Conservation (phyloP, 2,888 invertebrate genomes). For the Noctua comes region DNA sequence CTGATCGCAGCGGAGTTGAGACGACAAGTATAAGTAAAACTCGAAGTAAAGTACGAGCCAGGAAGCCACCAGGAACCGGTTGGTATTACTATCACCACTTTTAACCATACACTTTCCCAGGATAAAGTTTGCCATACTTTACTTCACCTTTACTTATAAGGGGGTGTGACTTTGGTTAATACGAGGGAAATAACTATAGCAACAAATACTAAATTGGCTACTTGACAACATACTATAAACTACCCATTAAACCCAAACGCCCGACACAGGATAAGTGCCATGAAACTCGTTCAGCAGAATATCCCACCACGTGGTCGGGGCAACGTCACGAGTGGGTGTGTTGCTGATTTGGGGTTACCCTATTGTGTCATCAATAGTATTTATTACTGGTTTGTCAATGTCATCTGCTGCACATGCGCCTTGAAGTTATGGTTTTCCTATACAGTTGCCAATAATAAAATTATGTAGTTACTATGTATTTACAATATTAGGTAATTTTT, state of each 20-base stretch:
- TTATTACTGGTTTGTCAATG: background rate
- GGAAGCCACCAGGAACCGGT: no score
- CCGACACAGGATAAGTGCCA: slow-evolving; percentile 13
- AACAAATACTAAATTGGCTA: background rate
- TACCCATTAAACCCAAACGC: background rate
- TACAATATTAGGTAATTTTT: no score
- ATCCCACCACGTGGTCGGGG: background rate
- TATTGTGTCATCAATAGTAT: background rate
- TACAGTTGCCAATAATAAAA: background rate
- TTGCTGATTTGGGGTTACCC: slow-evolving; percentile 8
- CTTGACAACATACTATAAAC: background rate
- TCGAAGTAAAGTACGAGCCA: no score
- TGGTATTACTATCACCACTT: no score
- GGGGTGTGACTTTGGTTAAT: background rate
- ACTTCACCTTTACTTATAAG: background rate
- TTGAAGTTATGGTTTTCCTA: slow-evolving; percentile 2
- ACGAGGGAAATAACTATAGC: background rate
- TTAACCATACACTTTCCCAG: background rate
- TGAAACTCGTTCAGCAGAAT: background rate
- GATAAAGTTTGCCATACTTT: background rate
- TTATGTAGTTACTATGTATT: background rate
- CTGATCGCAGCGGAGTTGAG: no score
- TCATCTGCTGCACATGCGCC: background rate
- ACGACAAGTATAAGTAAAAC: no score
- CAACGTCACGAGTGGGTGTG: slow-evolving; percentile 25